Evolutionary conservation across 2,113 vertebrate species (phyloP).

Genomic region (Tragelaphus strepsiceros): DNA sequence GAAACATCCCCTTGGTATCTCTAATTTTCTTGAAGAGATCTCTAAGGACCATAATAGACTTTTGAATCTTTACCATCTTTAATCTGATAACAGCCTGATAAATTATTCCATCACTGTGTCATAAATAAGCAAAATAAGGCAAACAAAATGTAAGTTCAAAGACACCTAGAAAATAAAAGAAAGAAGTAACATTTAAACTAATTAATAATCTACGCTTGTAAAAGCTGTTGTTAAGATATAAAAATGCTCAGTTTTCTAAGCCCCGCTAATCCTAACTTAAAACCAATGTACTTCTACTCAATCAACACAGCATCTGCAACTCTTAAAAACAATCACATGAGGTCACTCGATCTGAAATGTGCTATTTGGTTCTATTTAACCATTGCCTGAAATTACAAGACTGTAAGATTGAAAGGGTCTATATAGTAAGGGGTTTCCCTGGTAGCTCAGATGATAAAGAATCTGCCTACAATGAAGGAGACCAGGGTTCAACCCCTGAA

Average conservation of each 20-base stretch:
- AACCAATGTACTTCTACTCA: accelerated
- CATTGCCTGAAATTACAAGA: background rate
- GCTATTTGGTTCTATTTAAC: background rate
- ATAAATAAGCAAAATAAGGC: background rate
- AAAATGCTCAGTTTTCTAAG: background rate
- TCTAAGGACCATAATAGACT: accelerated
- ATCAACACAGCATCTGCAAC: accelerated
- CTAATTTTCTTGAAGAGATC: no score
- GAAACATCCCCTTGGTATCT: no score
- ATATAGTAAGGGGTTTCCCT: background rate
- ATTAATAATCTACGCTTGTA: background rate
- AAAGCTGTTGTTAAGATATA: background rate
- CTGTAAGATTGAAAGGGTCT: background rate
- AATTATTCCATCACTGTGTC: background rate
- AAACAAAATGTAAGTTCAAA: background rate
- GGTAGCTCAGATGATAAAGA: background rate
- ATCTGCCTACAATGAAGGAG: background rate
- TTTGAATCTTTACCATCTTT: background rate
- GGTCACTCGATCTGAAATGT: background rate
- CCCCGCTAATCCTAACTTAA: background rate
- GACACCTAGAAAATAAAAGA: background rate
- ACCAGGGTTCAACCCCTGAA: background rate
- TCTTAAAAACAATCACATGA: background rate
- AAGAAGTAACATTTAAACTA: background rate
- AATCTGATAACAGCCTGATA: background rate